Base-by-base conservation (phyloP, 1,140 invertebrate species). In the Drosophila varians region DNA sequence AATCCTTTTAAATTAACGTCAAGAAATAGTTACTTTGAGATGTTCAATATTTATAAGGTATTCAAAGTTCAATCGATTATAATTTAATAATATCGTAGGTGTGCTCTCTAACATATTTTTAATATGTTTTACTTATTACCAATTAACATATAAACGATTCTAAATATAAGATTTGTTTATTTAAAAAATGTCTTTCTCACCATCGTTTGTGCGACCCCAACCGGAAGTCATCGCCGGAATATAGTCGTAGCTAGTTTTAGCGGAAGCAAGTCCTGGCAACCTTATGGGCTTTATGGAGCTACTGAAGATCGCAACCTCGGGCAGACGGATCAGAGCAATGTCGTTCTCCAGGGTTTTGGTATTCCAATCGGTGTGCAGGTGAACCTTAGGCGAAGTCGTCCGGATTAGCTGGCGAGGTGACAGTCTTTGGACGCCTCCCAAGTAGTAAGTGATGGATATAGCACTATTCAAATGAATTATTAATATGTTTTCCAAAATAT, bases 141-240 rank as follows among this genome's bases (percentile, higher is more conserved):
- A n/a, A n/a, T n/a, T n/a, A n/a, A n/a, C n/a, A n/a, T n/a, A n/a
- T n/a, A n/a, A n/a, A n/a, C n/a, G n/a, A n/a, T n/a, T n/a, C n/a
- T n/a, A n/a, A n/a, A n/a, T n/a, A n/a, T n/a, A n/a, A n/a, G n/a
- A n/a, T n/a, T n/a, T n/a, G n/a, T n/a, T 28, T 9, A 9, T 14
- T 12, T 36, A 36, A 36, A 12, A 16, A 16, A 14, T 18, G 16
- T 8, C 3, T 9, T 19, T 0, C 38, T 42, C 16, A 72, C 70
- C 52, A 61, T 92, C 92, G 43, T 74, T 92, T 11, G 88, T 90
- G 36, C 70, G 83, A 14, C 92, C 92, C 75, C 91, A 92, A n/a
- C 92, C 92, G 5, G 90, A 86, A 34, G 92, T 91, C 0, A 65
- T 55, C 6, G 80, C 91, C 19, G 58, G 66, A 8, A 88, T 62